Evolutionary conservation across 2,888 invertebrate genomes (phyloP).

Genomic region (Phrixothrix hirtus): DNA sequence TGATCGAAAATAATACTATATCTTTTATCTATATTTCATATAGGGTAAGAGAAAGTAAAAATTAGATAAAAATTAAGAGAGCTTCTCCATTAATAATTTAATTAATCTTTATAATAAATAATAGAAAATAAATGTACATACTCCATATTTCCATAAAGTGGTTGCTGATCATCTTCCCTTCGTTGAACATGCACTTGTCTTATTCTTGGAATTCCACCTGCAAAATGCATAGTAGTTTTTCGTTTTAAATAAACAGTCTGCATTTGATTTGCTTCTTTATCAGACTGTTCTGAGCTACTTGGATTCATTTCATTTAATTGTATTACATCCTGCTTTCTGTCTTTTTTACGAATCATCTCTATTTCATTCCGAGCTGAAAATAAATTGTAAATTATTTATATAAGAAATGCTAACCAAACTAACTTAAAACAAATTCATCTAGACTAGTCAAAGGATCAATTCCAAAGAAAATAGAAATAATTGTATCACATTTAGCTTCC

Average conservation of each 20-base stretch:
- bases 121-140: no score
- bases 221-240: conserved; percentile 7
- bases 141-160: conserved; percentile 28
- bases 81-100: no score
- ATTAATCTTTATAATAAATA: no score
- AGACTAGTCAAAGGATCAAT: conserved; percentile 59
- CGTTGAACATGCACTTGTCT: not conserved
- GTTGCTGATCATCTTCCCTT: conserved; percentile 20
- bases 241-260: conserved; percentile 25
- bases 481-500: conserved; percentile 56
- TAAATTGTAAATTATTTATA: not conserved
- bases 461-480: conserved; percentile 58
- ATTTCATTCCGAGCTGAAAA: conserved; percentile 19
- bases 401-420: conserved; percentile 33
- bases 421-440: conserved; percentile 58
- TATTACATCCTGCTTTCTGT: conserved; percentile 3
- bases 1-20: no score
- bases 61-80: no score
- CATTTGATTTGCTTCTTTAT: conserved; percentile 1
- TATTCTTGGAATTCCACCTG: conserved; percentile 3
- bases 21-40: no score
- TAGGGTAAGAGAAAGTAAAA: no score
- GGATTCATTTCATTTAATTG: conserved; percentile 10
- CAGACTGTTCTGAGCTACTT: not conserved
- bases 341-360: conserved; percentile 17